Percentiles rank a stretch among this genome's conserved stretches.
phyloP scores from a whole-genome alignment of 2,888 invertebrate genomes.

The Mimas tiliae region DNA sequence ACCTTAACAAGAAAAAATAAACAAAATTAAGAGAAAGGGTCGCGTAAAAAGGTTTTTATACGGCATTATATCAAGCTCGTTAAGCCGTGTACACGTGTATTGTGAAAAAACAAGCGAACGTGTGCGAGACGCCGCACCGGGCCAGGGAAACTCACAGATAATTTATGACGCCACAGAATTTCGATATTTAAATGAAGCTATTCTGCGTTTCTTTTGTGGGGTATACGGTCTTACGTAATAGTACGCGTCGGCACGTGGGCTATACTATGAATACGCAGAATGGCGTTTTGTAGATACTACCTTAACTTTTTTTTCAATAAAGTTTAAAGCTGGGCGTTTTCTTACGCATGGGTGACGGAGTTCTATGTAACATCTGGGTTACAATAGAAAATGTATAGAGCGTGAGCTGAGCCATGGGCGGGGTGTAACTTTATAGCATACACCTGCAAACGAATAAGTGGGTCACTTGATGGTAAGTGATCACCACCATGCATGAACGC shows the following conservation, averaged over 20 bases:
- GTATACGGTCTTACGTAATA: conserved; percentile 3
- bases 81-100: conserved; percentile 15
- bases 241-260: neutral
- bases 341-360: no score
- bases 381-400: no score
- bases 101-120: conserved; percentile 14
- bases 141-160: neutral
- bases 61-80: neutral
- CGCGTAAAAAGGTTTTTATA: neutral
- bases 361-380: no score
- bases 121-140: neutral
- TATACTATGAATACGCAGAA: neutral
- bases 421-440: no score
- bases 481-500: no score
- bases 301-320: no score
- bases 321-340: no score
- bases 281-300: neutral
- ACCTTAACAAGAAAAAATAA: conserved; percentile 15
- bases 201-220: conserved; percentile 14
- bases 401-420: no score
- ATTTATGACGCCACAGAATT: conserved; percentile 11
- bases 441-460: no score
- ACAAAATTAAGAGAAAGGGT: conserved; percentile 1
- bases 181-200: conserved; percentile 13
- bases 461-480: no score